These are phyloP conservation scores for Triops cancriformis DNA, from an alignment of 1,140 invertebrate species.

Conservation along the genomic window DNA sequence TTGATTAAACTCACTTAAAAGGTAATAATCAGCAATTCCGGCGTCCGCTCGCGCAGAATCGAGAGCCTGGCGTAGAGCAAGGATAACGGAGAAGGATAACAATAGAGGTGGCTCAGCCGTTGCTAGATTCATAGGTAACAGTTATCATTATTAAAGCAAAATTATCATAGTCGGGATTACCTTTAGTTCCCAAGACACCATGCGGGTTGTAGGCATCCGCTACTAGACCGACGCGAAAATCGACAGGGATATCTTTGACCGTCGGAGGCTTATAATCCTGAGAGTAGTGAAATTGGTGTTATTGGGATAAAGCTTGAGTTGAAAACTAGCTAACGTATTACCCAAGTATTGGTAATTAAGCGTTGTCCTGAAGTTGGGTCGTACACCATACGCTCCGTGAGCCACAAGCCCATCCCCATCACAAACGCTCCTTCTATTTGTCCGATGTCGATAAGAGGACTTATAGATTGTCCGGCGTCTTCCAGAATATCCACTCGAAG, in stretches of 20 bases:
- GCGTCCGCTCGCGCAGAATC: conserved; percentile 38
- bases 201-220: conserved; percentile 38
- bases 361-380: conserved; percentile 33
- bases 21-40: conserved; percentile 30
- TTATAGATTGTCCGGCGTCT: conserved; percentile 39
- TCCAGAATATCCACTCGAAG: neutral
- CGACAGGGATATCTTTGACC: conserved; percentile 40
- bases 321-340: conserved; percentile 15
- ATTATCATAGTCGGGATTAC: conserved; percentile 18
- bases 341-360: conserved; percentile 31
- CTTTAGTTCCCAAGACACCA: conserved; percentile 29
- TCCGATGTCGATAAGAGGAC: conserved; percentile 39
- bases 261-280: conserved; percentile 31
- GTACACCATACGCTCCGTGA: conserved; percentile 39
- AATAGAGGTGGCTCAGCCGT: conserved; percentile 45
- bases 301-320: neutral
- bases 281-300: neutral
- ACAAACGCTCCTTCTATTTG: conserved; percentile 44
- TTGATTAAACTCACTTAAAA: neutral
- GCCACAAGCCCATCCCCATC: conserved; percentile 41
- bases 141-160: neutral
- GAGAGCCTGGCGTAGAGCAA: conserved; percentile 51
- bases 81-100: conserved; percentile 51
- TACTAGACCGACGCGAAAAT: conserved; percentile 39
- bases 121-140: conserved; percentile 29